Percentiles rank a stretch among this genome's conserved stretches.
These are phyloP conservation scores for Brachynemurus nebulosus DNA, from an alignment of 2,888 invertebrate species.

Conservation along the genomic window DNA sequence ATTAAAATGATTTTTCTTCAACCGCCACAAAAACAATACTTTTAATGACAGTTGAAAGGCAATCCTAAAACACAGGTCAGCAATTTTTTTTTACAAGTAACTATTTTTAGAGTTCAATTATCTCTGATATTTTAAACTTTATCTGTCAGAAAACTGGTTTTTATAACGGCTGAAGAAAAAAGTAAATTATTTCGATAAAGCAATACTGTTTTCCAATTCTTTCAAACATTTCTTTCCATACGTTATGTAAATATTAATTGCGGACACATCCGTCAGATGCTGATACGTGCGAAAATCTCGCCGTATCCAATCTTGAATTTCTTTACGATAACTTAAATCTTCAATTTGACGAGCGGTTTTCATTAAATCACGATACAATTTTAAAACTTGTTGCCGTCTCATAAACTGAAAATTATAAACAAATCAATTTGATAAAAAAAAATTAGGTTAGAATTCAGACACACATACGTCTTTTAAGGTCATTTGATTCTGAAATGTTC, in stretches of 20 bases:
- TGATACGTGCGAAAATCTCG: slow-evolving; percentile 59
- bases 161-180: slow-evolving; percentile 28
- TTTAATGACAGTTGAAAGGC: too few relatives aligned
- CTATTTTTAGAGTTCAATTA: not conserved
- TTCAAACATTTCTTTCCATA: slow-evolving; percentile 54
- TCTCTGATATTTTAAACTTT: slow-evolving; percentile 1
- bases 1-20: too few relatives aligned
- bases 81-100: slow-evolving; percentile 24
- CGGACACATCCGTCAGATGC: slow-evolving; percentile 54
- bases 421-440: too few relatives aligned
- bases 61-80: not conserved
- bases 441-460: too few relatives aligned
- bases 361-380: slow-evolving; percentile 59
- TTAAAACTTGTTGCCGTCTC: slow-evolving; percentile 61
- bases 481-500: too few relatives aligned
- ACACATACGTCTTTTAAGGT: too few relatives aligned
- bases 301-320: slow-evolving; percentile 59
- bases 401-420: slow-evolving; percentile 53
- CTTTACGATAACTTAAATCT: slow-evolving; percentile 44
- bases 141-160: too few relatives aligned
- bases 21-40: too few relatives aligned
- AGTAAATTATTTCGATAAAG: slow-evolving; percentile 42
- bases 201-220: slow-evolving; percentile 49
- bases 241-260: slow-evolving; percentile 55
- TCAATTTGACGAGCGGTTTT: slow-evolving; percentile 50